phyloP scores from a whole-genome alignment of 2,113 vertebrate genomes.

The Edolisoma coerulescens region DNA sequence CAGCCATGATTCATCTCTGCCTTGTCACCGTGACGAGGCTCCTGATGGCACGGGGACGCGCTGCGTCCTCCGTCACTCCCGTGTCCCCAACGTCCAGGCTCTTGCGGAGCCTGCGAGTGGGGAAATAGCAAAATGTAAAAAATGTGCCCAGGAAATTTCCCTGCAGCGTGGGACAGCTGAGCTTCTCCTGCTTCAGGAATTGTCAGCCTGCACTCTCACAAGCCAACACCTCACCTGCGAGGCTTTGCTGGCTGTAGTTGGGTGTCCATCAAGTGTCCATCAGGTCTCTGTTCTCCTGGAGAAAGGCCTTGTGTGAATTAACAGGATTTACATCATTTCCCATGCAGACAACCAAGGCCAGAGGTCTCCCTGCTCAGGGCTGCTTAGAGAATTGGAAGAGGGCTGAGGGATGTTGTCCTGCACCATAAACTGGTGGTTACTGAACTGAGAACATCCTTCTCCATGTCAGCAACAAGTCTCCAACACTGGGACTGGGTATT shows the following conservation, averaged over 20 bases:
- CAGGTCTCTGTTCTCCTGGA: neutral
- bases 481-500: neutral
- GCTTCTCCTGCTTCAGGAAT: neutral
- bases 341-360: neutral
- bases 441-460: neutral
- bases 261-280: neutral
- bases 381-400: neutral
- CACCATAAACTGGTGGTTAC: neutral
- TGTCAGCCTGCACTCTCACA: neutral
- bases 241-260: neutral
- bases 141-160: neutral
- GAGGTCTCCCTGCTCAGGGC: neutral
- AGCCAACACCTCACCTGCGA: neutral
- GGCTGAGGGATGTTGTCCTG: neutral
- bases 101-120: neutral
- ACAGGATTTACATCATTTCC: neutral
- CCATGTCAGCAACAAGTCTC: neutral
- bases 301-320: neutral
- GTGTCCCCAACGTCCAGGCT: neutral
- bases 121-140: neutral
- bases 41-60: neutral
- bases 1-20: conserved; percentile 10
- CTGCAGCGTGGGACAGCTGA: neutral
- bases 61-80: neutral
- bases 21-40: conserved; percentile 13